Evolutionary conservation across 2,888 invertebrate genomes (phyloP).

Genomic region (Pachydiplax longipennis): DNA sequence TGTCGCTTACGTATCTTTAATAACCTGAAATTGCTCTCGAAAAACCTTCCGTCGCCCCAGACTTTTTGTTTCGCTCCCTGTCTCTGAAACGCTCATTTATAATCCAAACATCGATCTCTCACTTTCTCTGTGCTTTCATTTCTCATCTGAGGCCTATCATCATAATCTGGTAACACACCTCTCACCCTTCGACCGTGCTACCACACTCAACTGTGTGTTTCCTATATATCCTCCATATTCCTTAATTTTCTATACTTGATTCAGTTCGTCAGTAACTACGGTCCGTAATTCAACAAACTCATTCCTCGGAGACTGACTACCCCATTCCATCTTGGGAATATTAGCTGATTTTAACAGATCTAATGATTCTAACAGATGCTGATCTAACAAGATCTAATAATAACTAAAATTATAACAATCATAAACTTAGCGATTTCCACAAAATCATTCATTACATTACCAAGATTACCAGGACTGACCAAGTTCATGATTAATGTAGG

Average conservation of each 20-base stretch:
- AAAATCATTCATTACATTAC: no score
- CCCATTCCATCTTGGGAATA: no score
- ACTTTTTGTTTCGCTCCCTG: not conserved
- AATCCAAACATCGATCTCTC: slow-evolving; percentile 1
- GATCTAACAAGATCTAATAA: no score
- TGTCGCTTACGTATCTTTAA: not conserved
- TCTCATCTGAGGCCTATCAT: not conserved
- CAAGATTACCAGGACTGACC: no score
- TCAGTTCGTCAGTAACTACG: not conserved
- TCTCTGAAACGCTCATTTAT: not conserved
- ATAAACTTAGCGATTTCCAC: no score
- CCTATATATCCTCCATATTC: no score
- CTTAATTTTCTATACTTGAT: not conserved
- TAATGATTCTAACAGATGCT: no score
- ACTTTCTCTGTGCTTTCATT: not conserved
- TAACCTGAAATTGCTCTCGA: not conserved
- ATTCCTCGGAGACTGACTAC: no score
- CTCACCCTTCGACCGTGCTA: not conserved
- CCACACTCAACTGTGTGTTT: not conserved
- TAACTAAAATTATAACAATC: no score
- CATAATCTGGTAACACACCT: not conserved
- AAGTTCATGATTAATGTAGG: no score
- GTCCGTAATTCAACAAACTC: no score
- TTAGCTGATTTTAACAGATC: no score
- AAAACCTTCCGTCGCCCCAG: not conserved